A percentile compares a stretch with the other conserved stretches of the same genome.
Conservation (phyloP, 64 coral and sea anemone species). For the Cladopsammia gracilis region DNA sequence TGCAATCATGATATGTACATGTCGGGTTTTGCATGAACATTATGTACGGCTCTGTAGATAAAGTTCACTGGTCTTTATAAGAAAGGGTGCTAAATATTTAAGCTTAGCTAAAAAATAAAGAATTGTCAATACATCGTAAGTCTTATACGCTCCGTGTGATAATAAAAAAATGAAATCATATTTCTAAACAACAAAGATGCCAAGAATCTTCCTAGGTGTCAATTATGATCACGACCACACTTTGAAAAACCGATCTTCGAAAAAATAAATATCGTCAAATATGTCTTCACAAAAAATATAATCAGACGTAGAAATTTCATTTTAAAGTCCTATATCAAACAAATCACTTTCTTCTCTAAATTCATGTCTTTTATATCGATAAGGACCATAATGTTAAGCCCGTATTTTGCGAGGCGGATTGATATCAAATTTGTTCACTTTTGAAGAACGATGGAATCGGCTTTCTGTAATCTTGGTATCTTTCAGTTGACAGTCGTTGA, state of each 20-base stretch:
- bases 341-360: slow-evolving; percentile 26
- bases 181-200: slow-evolving; percentile 11
- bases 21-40: background rate
- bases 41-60: background rate
- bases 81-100: background rate
- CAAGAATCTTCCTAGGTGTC: background rate
- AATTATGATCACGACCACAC: slow-evolving; percentile 30
- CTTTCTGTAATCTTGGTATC: background rate
- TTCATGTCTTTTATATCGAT: slow-evolving; percentile 22
- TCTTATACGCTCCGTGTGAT: too few relatives aligned
- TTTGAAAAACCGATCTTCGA: slow-evolving; percentile 25
- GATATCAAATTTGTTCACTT: background rate
- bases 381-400: slow-evolving; percentile 5
- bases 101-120: too few relatives aligned
- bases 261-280: slow-evolving; percentile 2
- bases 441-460: background rate
- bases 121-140: too few relatives aligned
- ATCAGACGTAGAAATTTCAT: slow-evolving; percentile 45
- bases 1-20: background rate
- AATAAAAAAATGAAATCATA: too few relatives aligned
- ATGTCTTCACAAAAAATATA: slow-evolving; percentile 1
- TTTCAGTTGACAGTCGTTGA: background rate
- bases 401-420: background rate
- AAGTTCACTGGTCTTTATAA: too few relatives aligned
- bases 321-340: slow-evolving; percentile 36